Base-by-base conservation (phyloP, 2,888 invertebrate genomes). In the Xanthostigma xanthostigma region DNA sequence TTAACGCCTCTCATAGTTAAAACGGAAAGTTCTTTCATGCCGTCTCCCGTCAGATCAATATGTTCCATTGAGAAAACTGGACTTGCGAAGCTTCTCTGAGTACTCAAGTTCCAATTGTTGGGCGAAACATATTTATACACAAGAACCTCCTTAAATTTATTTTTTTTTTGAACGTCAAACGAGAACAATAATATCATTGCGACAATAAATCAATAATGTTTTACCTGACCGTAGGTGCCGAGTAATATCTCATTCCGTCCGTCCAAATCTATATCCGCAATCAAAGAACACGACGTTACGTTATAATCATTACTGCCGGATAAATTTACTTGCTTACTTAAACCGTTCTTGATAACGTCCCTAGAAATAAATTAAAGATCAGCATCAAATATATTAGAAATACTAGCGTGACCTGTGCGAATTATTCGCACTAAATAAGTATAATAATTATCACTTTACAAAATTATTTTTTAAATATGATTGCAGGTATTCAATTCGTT, bases 211-310 rank as follows among this genome's bases (percentile, higher is more conserved):
- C 37, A 11, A 12, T 9, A 13, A 39, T 36, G 33, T 46, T 48
- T 55, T 60, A 75, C 76, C 63, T 79, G 76, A 36, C 76, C 76
- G 62, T 79, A 81, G 9, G 78, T 82, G 48, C 84, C 83, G 36
- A 84, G 63, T 17, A 84, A 58, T 49, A 84, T 74, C 67, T 84
- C 84, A 57, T 77, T 74, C 48, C 68, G 62, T 1, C 81, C 79
- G 64, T 84, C 83, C 69, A 83, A 77, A 62, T 84, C 79, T 45
- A 84, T 68, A 62, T 84, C 84, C 8, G 76, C 76, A 10, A 78
- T 69, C 58, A 75, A 74, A 36, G 74, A 72, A 55, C 78, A 76
- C n/a, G 78, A 64, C 37, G 76, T 70, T 51, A 75, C 70, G 59
- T 78, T 80, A 53, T 69, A 74, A 39, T 66, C 63, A 54, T 78